Conservation (phyloP, 2,797 vertebrate species). For the Leptoclinus maculatus region DNA sequence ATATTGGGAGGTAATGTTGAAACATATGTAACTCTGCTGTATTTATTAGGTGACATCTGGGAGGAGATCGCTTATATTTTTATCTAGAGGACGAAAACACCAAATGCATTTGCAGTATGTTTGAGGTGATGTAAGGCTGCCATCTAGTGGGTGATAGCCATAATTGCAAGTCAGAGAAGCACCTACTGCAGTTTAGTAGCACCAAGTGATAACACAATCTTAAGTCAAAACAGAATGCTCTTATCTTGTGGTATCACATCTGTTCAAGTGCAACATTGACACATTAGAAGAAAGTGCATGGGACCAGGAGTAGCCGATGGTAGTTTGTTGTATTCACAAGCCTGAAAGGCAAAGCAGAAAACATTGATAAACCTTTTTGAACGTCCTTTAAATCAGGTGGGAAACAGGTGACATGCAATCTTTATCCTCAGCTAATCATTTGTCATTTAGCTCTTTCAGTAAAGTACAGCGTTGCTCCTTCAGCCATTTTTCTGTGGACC, state of each 20-base stretch:
- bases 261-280: neutral
- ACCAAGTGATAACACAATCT: neutral
- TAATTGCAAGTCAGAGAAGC: slow-evolving; percentile 23
- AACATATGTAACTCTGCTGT: neutral
- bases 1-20: neutral
- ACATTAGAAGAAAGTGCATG: neutral
- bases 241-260: neutral
- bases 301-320: neutral
- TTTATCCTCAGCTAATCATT: neutral
- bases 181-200: neutral
- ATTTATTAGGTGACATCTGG: slow-evolving; percentile 6
- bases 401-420: neutral
- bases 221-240: neutral
- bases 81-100: neutral
- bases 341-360: neutral
- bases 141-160: slow-evolving; percentile 56
- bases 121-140: slow-evolving; percentile 43
- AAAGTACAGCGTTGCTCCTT: neutral
- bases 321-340: neutral
- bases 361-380: neutral
- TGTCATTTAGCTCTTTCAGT: neutral
- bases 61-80: neutral
- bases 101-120: neutral
- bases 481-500: neutral
- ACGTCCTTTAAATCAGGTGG: neutral